A percentile compares a stretch with the other conserved stretches of the same genome.
phyloP scores from a whole-genome alignment of 2,888 invertebrate genomes.

The Diaphora mendica region DNA sequence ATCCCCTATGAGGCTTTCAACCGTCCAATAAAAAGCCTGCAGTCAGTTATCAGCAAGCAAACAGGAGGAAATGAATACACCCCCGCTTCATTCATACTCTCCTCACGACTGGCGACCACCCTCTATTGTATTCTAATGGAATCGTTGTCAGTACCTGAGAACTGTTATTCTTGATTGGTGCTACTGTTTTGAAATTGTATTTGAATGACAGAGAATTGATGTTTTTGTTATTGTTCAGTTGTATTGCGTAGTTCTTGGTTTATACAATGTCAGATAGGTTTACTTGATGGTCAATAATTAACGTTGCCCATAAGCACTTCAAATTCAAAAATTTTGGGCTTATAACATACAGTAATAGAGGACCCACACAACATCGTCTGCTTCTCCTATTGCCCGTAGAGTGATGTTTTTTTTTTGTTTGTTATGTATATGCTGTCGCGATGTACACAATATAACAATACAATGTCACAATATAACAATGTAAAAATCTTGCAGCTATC shows the following conservation, averaged over 20 bases:
- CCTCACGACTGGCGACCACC: background rate
- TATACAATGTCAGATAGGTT: too few species aligned
- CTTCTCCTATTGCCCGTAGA: too few species aligned
- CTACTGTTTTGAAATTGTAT: background rate
- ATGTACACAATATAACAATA: too few species aligned
- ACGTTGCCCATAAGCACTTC: too few species aligned
- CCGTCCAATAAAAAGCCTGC: background rate
- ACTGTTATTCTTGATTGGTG: background rate
- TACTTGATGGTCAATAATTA: too few species aligned
- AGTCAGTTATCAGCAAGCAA: slow-evolving; percentile 4
- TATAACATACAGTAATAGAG: too few species aligned
- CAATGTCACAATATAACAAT: too few species aligned
- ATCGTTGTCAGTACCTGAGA: background rate
- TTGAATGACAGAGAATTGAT: background rate
- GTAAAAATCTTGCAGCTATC: too few species aligned
- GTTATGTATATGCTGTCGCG: too few species aligned
- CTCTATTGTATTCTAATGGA: slow-evolving; percentile 7
- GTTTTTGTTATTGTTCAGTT: background rate
- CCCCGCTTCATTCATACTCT: background rate
- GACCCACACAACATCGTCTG: too few species aligned
- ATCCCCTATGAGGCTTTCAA: background rate
- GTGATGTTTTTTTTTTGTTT: too few species aligned
- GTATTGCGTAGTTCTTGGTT: background rate
- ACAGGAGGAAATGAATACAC: slow-evolving; percentile 11
- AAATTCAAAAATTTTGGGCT: too few species aligned